phyloP scores from a whole-genome alignment of 2,888 invertebrate genomes.

The Neoscelio sp. region DNA sequence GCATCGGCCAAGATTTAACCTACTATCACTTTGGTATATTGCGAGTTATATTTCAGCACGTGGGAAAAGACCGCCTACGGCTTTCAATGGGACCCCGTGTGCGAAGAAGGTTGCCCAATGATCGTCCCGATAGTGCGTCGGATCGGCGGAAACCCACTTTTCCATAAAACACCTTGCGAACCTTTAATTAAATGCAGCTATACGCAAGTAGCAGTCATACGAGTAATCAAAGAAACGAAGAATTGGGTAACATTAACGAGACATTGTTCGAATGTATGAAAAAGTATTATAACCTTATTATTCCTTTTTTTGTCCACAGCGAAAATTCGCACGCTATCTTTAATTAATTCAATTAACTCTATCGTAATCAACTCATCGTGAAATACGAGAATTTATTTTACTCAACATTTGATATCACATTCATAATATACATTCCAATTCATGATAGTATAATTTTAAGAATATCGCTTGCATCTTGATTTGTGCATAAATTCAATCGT shows the following conservation, averaged over 20 bases:
- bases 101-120: conserved; percentile 82
- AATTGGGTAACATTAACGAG: conserved; percentile 66
- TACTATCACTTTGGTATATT: conserved; percentile 82
- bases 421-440: conserved; percentile 46
- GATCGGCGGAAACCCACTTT: conserved; percentile 81
- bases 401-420: conserved; percentile 14
- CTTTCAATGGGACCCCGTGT: conserved; percentile 77
- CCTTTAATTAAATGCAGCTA: conserved; percentile 64
- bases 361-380: conserved; percentile 58
- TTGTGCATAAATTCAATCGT: conserved; percentile 49
- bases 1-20: conserved; percentile 80
- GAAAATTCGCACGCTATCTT: conserved; percentile 57
- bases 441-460: conserved; percentile 46
- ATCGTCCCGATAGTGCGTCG: conserved; percentile 80
- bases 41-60: conserved; percentile 81
- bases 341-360: conserved; percentile 64
- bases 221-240: conserved; percentile 66
- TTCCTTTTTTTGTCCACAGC: conserved; percentile 47
- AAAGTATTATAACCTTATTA: conserved; percentile 48
- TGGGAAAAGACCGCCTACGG: conserved; percentile 77
- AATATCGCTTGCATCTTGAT: conserved; percentile 53
- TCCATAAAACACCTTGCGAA: conserved; percentile 75
- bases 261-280: conserved; percentile 61
- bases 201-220: conserved; percentile 53
- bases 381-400: conserved; percentile 48